Evolutionary conservation across 2,113 vertebrate species (phyloP), one percentile per base, ranked within the genome.

Genomic region (Pseudolaguvia tuberculata): DNA sequence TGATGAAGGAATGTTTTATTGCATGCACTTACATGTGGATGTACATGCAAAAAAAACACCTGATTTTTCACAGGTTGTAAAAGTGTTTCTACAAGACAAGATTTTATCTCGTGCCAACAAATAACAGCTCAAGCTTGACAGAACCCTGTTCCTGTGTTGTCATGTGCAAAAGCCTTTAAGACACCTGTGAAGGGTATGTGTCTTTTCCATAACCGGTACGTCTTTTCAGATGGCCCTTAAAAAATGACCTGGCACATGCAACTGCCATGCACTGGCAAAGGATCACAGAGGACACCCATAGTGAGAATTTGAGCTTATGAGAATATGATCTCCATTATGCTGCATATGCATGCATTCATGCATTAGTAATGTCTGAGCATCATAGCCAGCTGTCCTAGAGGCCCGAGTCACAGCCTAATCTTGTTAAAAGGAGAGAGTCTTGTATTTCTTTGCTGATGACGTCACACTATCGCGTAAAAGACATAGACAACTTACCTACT

Each of bases 321-420:
- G 52, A 70, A 70, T 70, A 70, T 74, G 73, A 80, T 72, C 79
- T 80, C 72, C 69, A 76, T 31, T 59, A 31, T 68, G 7, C 66
- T 65, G 73, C 81, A 78, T 78, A 78, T 80, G 81, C 73, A 78
- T 80, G 76, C 73, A 69, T 80, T 70, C 78, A 83, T 83, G 78
- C 59, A 83, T 83, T 80, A 83, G 78, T 83, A 78, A 83, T 80
- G 79, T 76, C 78, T 80, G 76, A 76, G 67, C 78, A 80, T 83
- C 75, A 78, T 73, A 47, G 67, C 78, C 75, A 76, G 76, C 72
- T 77, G 70, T 78, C 72, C 78, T 76, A 70, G 78, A 77, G 81
- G 76, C 77, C 76, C 78, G 65, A 69, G 76, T 66, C 66, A 76
- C 63, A 81, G 77, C 48, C 69, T 80, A 77, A 83, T 83, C 79